A percentile compares a stretch with the other conserved stretches of the same genome.
Evolutionary conservation across 2,113 vertebrate species (phyloP).

Genomic region (Leptodactylus fuscus): DNA sequence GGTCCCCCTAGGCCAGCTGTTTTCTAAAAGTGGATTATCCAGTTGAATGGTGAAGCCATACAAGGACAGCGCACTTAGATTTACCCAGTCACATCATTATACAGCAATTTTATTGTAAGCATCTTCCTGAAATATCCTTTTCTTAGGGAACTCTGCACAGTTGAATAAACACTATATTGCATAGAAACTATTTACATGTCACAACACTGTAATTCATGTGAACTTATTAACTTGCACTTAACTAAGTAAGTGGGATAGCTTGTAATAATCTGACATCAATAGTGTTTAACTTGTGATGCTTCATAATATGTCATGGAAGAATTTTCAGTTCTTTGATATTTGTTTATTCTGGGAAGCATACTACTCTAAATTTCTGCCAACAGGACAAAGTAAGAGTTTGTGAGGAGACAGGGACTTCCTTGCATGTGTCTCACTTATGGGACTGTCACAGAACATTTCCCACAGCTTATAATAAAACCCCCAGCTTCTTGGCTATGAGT

Average conservation of each 20-base stretch:
- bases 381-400: not conserved
- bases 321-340: slow-evolving; percentile 17
- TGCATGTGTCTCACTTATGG: not conserved
- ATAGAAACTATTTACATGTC: not conserved
- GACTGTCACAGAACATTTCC: slow-evolving; percentile 1
- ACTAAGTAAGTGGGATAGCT: slow-evolving; percentile 29
- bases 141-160: not conserved
- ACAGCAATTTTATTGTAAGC: slow-evolving; percentile 12
- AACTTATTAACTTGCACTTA: not conserved
- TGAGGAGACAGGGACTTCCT: not conserved
- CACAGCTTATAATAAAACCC: not conserved
- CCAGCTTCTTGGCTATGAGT: not conserved
- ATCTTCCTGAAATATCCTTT: slow-evolving; percentile 36
- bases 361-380: slow-evolving; percentile 10
- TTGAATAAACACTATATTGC: slow-evolving; percentile 3
- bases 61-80: not conserved
- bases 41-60: not conserved
- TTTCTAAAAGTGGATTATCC: not conserved
- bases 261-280: slow-evolving; percentile 19
- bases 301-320: slow-evolving; percentile 33
- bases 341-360: slow-evolving; percentile 25
- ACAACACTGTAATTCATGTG: not conserved
- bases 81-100: not conserved
- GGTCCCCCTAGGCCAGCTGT: no score
- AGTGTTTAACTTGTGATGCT: not conserved